phyloP scores from a whole-genome alignment of 2,888 invertebrate genomes.

The Pherbina coryleti region DNA sequence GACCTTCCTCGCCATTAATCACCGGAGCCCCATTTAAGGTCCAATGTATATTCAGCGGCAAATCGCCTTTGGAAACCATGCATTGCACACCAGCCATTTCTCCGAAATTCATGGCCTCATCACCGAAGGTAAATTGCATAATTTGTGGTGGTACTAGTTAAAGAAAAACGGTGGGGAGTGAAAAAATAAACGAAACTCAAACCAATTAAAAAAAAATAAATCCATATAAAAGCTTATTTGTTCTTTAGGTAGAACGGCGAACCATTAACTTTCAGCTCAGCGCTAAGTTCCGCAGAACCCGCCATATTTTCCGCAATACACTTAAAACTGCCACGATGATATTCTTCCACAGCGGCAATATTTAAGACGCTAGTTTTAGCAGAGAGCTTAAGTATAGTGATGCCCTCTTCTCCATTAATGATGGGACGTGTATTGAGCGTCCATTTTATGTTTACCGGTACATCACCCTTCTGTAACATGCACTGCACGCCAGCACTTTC shows the following conservation, averaged over 20 bases:
- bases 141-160: conserved; percentile 71
- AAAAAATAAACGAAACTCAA: not conserved
- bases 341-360: conserved; percentile 77
- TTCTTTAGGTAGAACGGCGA: not conserved
- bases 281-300: conserved; percentile 77
- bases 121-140: conserved; percentile 73
- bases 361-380: conserved; percentile 76
- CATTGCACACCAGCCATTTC: conserved; percentile 77
- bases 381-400: conserved; percentile 72
- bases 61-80: conserved; percentile 80
- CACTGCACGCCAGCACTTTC: conserved; percentile 80
- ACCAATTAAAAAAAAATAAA: conserved; percentile 32
- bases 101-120: conserved; percentile 73
- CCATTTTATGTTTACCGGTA: conserved; percentile 84
- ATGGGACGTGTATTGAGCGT: conserved; percentile 71
- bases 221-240: conserved; percentile 16
- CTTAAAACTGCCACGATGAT: conserved; percentile 81
- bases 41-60: conserved; percentile 81
- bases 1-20: conserved; percentile 76
- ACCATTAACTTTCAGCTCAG: conserved; percentile 82
- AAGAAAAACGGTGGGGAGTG: not conserved
- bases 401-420: conserved; percentile 71
- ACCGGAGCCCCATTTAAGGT: conserved; percentile 74
- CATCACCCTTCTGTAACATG: conserved; percentile 82
- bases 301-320: conserved; percentile 81